phyloP scores from a whole-genome alignment of 2,113 vertebrate genomes.

The Athene cunicularia region DNA sequence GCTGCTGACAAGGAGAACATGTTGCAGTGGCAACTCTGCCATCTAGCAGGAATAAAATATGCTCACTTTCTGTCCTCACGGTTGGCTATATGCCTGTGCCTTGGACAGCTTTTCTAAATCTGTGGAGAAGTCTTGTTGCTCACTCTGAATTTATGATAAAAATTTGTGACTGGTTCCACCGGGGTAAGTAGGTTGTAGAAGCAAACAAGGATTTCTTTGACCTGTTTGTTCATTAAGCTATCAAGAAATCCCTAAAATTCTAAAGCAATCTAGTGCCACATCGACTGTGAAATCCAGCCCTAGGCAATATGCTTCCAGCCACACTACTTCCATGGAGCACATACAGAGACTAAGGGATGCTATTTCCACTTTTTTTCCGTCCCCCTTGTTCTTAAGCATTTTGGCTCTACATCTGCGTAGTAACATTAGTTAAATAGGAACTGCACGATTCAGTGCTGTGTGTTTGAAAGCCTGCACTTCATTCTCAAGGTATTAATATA shows the following conservation, averaged over 20 bases:
- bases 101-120: background rate
- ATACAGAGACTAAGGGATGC: background rate
- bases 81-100: conserved; percentile 6
- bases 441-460: background rate
- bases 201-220: background rate
- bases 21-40: conserved; percentile 39
- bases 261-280: background rate
- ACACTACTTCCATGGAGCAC: background rate
- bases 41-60: conserved; percentile 36
- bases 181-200: background rate
- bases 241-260: background rate
- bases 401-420: background rate
- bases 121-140: conserved; percentile 6
- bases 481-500: background rate
- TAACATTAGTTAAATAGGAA: background rate
- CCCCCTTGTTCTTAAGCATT: background rate
- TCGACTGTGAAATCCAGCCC: background rate
- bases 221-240: background rate
- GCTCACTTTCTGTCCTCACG: background rate
- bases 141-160: background rate
- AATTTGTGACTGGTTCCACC: background rate
- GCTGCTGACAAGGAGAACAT: conserved; percentile 46
- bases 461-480: background rate
- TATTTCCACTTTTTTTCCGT: background rate
- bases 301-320: background rate